Percentiles rank a stretch among this genome's conserved stretches.
Conservation (phyloP, 2,888 invertebrate genomes). For the Nemapogon koenigi region DNA sequence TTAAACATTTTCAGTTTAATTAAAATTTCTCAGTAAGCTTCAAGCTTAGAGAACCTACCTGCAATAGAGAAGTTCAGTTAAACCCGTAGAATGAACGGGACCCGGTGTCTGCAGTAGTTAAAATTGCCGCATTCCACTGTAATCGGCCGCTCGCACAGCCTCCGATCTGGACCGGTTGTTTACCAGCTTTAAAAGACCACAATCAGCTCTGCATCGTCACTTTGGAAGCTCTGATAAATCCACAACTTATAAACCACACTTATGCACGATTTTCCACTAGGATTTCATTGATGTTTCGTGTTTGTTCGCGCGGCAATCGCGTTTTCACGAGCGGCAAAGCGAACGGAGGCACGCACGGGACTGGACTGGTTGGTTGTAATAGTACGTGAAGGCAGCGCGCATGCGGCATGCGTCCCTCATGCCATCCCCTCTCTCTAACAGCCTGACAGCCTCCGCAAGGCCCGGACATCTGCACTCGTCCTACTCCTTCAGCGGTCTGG, state of each 20-base stretch:
- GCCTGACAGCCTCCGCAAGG: no score
- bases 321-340: constrained; percentile 2
- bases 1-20: no score
- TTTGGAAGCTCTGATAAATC: no score
- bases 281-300: background rate
- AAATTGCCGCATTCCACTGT: constrained; percentile 63
- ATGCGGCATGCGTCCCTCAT: constrained; percentile 33
- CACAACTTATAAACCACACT: no score
- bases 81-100: constrained; percentile 28
- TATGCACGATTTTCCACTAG: no score
- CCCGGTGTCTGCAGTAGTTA: constrained; percentile 60
- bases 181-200: no score
- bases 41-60: no score
- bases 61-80: no score
- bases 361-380: constrained; percentile 28
- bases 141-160: constrained; percentile 55
- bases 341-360: constrained; percentile 42
- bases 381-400: constrained; percentile 37
- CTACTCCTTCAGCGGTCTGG: constrained; percentile 1
- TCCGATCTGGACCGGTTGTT: constrained; percentile 31
- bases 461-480: no score
- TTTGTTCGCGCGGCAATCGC: constrained; percentile 2
- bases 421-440: no score
- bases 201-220: no score
- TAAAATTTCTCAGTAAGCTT: no score